Conservation (phyloP, 64 coral and sea anemone genomes). For the Montipora foliosa region DNA sequence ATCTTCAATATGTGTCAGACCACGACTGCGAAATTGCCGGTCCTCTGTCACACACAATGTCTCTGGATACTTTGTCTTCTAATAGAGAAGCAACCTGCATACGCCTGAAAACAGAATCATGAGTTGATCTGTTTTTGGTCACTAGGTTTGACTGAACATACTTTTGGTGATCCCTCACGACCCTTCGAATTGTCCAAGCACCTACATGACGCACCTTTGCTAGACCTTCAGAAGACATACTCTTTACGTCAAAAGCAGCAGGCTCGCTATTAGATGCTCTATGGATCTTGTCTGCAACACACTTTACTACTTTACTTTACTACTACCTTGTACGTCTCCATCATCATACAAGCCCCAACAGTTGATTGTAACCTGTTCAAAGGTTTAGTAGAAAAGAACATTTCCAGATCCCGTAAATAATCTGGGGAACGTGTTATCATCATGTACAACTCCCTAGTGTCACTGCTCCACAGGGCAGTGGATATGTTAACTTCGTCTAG, state of each 20-base stretch:
- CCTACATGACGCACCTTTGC: conserved; percentile 30
- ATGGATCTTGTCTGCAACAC: conserved; percentile 3
- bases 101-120: neutral
- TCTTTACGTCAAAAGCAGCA: neutral
- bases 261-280: neutral
- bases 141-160: conserved; percentile 1
- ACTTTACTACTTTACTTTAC: neutral
- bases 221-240: conserved; percentile 29
- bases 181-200: conserved; percentile 51
- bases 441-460: conserved; percentile 19
- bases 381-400: conserved; percentile 33
- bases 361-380: conserved; percentile 23
- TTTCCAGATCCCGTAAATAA: conserved; percentile 11
- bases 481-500: neutral
- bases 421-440: neutral
- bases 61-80: conserved; percentile 32
- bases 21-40: conserved; percentile 26
- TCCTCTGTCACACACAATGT: conserved; percentile 54
- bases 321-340: conserved; percentile 2
- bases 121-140: neutral
- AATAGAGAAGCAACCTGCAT: neutral
- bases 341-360: conserved; percentile 12
- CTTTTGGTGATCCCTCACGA: neutral
- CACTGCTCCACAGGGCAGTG: neutral
- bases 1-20: conserved; percentile 65